Conservation (phyloP, 2,113 vertebrate genomes). For the Thinocorus orbignyianus region DNA sequence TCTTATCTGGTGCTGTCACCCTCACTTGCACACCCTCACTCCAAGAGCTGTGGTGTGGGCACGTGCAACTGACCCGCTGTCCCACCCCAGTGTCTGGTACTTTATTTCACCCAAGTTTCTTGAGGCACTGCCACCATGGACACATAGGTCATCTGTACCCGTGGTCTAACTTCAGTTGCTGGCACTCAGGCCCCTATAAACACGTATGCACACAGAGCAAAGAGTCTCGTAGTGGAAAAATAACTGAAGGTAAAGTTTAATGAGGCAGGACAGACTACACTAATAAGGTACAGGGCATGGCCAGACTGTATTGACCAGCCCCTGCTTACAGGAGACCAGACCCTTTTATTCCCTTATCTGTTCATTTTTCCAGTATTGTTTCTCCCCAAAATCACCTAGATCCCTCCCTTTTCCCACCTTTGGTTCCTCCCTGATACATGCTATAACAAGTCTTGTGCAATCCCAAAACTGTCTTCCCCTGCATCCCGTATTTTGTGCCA, state of each 20-base stretch:
- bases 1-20: background rate
- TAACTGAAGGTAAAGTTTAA: background rate
- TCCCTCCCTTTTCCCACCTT: background rate
- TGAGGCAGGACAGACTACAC: background rate
- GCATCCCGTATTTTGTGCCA: background rate
- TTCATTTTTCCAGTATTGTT: background rate
- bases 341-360: background rate
- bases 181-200: background rate
- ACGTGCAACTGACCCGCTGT: rapidly evolving
- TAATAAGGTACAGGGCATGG: background rate
- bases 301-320: background rate
- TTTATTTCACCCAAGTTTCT: background rate
- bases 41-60: rapidly evolving
- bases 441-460: background rate
- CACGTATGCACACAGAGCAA: background rate
- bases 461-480: background rate
- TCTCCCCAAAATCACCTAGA: background rate
- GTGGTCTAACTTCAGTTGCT: background rate
- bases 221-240: background rate
- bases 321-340: rapidly evolving
- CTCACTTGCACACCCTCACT: background rate
- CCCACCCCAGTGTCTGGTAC: background rate
- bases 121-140: background rate
- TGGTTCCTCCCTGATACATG: background rate
- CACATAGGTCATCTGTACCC: background rate